These are phyloP conservation scores for Lagorchestes hirsutus DNA, from an alignment of 2,797 vertebrate genomes.

Conservation along the genomic window DNA sequence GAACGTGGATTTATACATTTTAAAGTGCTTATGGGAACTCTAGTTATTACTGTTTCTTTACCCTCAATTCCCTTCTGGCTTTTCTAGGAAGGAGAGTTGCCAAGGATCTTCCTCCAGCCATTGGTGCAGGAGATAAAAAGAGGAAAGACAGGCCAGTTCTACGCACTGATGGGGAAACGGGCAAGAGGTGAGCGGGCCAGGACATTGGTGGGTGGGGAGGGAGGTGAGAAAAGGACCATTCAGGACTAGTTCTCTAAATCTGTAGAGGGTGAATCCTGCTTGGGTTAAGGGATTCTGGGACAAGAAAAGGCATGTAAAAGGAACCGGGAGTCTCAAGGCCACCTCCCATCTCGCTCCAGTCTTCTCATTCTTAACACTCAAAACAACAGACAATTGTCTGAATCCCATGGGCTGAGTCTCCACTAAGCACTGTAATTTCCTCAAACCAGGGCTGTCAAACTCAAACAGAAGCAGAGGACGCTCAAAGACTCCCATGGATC, in stretches of 20 bases:
- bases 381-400: neutral
- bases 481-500: neutral
- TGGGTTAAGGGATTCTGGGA: neutral
- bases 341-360: neutral
- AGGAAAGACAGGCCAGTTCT: constrained; percentile 89
- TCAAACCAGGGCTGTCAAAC: neutral
- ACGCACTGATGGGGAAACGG: constrained; percentile 92
- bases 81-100: constrained; percentile 41
- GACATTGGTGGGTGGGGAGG: neutral
- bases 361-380: neutral
- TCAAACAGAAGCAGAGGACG: neutral
- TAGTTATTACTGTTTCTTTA: neutral
- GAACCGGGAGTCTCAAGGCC: neutral
- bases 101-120: constrained; percentile 67
- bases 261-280: neutral
- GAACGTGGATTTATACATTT: neutral
- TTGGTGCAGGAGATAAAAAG: constrained; percentile 86
- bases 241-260: neutral
- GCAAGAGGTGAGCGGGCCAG: constrained; percentile 75
- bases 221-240: neutral
- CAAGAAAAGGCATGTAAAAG: neutral
- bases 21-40: neutral
- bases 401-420: neutral
- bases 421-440: neutral
- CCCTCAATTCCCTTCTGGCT: constrained; percentile 11